A percentile compares a stretch with the other conserved stretches of the same genome.
These are phyloP conservation scores for Bemisia tabaci DNA, from an alignment of 1,140 invertebrate species.

Conservation along the genomic window DNA sequence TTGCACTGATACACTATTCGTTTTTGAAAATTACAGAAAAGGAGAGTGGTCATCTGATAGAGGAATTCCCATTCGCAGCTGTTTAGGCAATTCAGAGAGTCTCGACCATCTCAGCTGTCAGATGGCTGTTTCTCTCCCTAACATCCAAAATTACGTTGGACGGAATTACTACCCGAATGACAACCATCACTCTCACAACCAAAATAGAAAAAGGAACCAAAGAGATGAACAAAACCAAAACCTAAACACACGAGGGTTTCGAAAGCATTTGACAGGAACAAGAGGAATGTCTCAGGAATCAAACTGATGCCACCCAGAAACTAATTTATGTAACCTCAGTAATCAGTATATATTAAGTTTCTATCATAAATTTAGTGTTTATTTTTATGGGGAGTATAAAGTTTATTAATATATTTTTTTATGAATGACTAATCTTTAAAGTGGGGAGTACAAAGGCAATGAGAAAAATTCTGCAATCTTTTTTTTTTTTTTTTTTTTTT, in stretches of 20 bases:
- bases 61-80: background rate
- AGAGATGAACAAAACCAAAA: background rate
- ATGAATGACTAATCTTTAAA: no score
- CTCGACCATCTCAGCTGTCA: background rate
- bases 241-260: background rate
- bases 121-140: background rate
- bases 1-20: no score
- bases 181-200: background rate
- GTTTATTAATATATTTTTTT: background rate
- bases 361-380: no score
- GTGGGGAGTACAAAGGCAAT: no score
- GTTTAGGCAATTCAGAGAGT: background rate
- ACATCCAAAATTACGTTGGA: background rate
- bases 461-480: no score
- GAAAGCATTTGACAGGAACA: background rate
- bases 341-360: no score
- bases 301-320: no score
- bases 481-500: no score
- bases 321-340: no score
- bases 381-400: no score
- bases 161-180: background rate
- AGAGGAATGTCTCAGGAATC: background rate
- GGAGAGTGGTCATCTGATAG: background rate
- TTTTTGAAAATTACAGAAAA: no score
- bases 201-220: background rate